Evolutionary conservation across 2,797 vertebrate species (phyloP).

Genomic region (Scarus forsteni): DNA sequence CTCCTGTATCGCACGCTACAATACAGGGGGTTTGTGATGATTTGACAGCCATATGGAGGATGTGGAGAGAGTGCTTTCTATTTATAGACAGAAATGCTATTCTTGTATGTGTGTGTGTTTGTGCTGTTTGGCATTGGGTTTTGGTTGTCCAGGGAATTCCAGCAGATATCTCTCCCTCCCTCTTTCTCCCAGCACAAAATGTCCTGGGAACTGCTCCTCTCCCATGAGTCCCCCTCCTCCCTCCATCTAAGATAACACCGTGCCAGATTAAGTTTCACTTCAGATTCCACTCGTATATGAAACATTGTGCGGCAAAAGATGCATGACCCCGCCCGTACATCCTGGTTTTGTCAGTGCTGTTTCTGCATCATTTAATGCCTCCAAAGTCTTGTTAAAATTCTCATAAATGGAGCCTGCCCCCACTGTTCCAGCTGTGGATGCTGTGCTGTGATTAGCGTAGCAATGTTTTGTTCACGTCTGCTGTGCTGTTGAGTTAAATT

Average conservation of each 20-base stretch:
- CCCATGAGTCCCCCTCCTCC: conserved; percentile 46
- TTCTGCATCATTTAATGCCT: conserved; percentile 15
- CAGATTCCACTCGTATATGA: conserved; percentile 34
- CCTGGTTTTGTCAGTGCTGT: conserved; percentile 7
- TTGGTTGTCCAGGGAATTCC: conserved; percentile 65
- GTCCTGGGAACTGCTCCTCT: conserved; percentile 74
- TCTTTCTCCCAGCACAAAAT: conserved; percentile 60
- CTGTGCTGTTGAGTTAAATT: conserved; percentile 14
- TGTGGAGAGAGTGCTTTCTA: conserved; percentile 67
- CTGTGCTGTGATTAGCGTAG: conserved; percentile 24
- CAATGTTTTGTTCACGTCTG: conserved; percentile 17
- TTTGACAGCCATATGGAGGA: conserved; percentile 71
- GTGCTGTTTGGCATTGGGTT: conserved; percentile 47
- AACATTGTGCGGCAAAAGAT: conserved; percentile 9
- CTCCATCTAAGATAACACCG: conserved; percentile 35
- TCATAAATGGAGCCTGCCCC: conserved; percentile 12
- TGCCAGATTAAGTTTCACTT: conserved; percentile 54
- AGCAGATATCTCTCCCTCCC: conserved; percentile 28
- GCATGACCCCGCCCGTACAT: neutral
- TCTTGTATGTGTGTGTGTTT: conserved; percentile 26
- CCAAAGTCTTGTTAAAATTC: conserved; percentile 22
- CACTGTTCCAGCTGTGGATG: conserved; percentile 21
- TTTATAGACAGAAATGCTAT: conserved; percentile 68
- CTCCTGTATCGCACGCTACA: conserved; percentile 18
- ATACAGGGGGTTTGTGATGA: conserved; percentile 51